Base-by-base conservation (phyloP, 1,140 invertebrate genomes). In the Antheraea mylitta region DNA sequence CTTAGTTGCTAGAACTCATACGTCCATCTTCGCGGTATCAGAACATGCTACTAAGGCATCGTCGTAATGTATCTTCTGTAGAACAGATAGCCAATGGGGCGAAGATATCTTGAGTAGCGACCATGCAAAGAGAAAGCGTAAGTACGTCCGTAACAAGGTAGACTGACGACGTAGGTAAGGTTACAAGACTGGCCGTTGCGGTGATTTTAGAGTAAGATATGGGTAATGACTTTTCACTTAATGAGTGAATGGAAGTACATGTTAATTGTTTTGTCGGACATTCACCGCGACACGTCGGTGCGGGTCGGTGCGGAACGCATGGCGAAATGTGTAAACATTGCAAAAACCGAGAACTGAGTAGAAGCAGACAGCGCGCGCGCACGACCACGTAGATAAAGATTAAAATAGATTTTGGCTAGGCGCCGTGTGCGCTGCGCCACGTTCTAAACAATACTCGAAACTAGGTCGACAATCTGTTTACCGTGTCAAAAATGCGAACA, bases 341-440 rank as follows among this genome's bases (percentile, higher is more conserved):
- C 83, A 83, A 86, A 87, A 70, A 71, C 30, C 72, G 75, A 66
- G 16, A 53, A 53, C 16, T 53, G 38, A 53, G 45, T 2, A 16
- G 45, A 53, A 7, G 72, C 79, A 87, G 80, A 82, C 78, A 70
- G 73, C 75, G 79, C 70, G 82, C 69, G 77, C 76, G 76, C 45
- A 13, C 45, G 45, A 74, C 73, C 77, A 71, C 75, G 76, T 75
- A 80, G 80, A 84, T 85, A 82, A 83, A 85, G 84, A 81, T 86
- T 67, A 74, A 89, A 89, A 89, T 89, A 89, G 86, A 85, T 79
- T 66, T 89, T 89, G 86, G 86, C 86, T 78, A 81, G 70, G 79
- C 84, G 86, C 86, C 86, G 77, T 5, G 45, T 2, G 45, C 13
- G 11, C 11, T 75, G 66, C 75, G 76, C 74, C 72, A 69, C 79